Evolutionary conservation across 2,113 vertebrate species (phyloP).

Genomic region (Xiphophorus couchianus): DNA sequence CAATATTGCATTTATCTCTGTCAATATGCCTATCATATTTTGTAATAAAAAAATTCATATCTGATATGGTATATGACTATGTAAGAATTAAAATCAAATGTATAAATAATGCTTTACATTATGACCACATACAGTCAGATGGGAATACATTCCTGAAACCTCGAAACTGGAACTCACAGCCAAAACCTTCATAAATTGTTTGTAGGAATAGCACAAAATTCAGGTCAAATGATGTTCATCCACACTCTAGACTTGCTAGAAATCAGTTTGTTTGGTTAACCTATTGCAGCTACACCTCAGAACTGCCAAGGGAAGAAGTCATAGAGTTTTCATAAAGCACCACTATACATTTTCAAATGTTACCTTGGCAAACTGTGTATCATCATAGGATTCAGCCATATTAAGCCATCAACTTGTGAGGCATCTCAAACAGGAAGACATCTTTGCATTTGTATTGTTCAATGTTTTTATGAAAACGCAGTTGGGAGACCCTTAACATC

Average conservation of each 20-base stretch:
- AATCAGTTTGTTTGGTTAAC: too few species aligned
- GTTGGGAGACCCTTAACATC: background rate
- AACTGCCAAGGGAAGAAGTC: too few species aligned
- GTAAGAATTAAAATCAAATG: too few species aligned
- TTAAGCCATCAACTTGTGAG: too few species aligned
- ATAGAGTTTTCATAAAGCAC: too few species aligned
- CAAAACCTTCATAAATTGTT: background rate
- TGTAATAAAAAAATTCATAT: background rate
- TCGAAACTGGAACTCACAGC: background rate
- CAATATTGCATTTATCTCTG: conserved; percentile 23
- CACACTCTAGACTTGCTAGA: background rate
- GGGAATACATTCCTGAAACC: background rate
- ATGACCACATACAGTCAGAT: background rate
- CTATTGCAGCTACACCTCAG: too few species aligned
- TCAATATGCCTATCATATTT: conserved; percentile 28
- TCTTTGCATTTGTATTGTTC: too few species aligned
- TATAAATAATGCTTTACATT: background rate
- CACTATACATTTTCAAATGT: too few species aligned
- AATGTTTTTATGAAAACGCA: too few species aligned
- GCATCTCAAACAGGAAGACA: too few species aligned
- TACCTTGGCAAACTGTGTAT: too few species aligned
- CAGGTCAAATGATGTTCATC: background rate
- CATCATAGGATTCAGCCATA: too few species aligned
- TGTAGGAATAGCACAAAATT: background rate
- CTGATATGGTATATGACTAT: background rate